Conservation (phyloP, 1,140 invertebrate species). For the Drosophila fuyamai region DNA sequence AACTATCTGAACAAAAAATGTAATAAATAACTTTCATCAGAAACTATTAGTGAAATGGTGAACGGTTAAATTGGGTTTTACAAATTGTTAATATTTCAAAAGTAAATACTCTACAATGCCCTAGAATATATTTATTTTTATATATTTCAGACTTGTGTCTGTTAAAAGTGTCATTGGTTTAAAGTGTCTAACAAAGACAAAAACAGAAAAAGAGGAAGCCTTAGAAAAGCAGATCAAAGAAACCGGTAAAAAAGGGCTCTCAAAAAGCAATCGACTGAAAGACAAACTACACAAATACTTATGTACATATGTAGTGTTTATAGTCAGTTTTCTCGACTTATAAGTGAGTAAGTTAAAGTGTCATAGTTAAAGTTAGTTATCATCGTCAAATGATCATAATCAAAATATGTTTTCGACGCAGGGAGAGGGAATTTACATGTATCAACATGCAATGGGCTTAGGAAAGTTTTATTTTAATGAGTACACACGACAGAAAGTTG, state of each 20-base stretch:
- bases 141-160: constrained; percentile 27
- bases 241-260: constrained; percentile 12
- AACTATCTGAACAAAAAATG: constrained; percentile 7
- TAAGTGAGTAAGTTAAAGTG: constrained; percentile 8
- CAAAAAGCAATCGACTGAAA: constrained; percentile 28
- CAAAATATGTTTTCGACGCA: too few species aligned
- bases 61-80: too few species aligned
- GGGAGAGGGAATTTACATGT: too few species aligned
- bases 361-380: constrained; percentile 16
- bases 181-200: constrained; percentile 13
- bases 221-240: constrained; percentile 63
- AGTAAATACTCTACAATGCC: not conserved
- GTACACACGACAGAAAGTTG: too few species aligned
- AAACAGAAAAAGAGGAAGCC: constrained; percentile 54
- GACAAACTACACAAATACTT: not conserved
- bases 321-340: not conserved
- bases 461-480: too few species aligned
- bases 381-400: too few species aligned
- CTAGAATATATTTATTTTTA: not conserved
- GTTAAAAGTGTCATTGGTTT: constrained; percentile 51
- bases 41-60: not conserved
- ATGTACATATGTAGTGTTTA: too few species aligned
- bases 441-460: too few species aligned
- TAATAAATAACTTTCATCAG: constrained; percentile 21
- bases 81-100: too few species aligned